Evolutionary conservation across 2,888 invertebrate species (phyloP), one percentile per base, ranked within the genome.

Genomic region (Pseudococcus viburni): DNA sequence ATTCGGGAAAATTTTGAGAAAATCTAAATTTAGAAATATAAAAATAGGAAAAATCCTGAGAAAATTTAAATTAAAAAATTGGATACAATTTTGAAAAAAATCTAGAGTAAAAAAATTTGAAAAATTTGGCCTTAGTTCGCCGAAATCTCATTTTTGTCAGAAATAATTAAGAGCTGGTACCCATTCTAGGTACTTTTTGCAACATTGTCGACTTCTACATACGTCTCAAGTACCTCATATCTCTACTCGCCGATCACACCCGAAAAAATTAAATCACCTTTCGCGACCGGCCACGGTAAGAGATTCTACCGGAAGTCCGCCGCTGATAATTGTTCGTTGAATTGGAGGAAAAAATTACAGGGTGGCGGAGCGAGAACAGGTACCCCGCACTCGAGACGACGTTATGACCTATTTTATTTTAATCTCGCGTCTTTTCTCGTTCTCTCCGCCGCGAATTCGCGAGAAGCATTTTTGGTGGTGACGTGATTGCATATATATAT

Each of bases 381-480:
- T 73, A 33, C 26, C 26, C 26, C 26, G 64, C 11, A 33, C 68
- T 73, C 68, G 33, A 73, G 68, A 73, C 68, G 68, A 73, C 68
- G 68, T 33, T 73, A 73, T 33, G 68, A 73, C 68, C 68, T 33
- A 73, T 73, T 73, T 73, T 73, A 73, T 73, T 73, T 73, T 73
- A 73, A 73, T 73, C 33, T 73, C 68, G 33, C 68, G 26, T 73
- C 33, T 26, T 73, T 3, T 73, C 68, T 73, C 33, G 15, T 73
- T 33, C 68, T 15, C 68, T 33, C 26, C 26, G 26, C 26, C 1
- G 6, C 15, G 33, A 73, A 73, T 73, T 73, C 15, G 68, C 68
- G 33, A 73, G 68, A 33, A 73, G 68, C 68, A 73, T 73, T 73
- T 73, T 73, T 33, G 68, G 68, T 73, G 68, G 68, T 73, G 68